These are phyloP conservation scores for Crepidodera aurea DNA, from an alignment of 2,888 invertebrate genomes.

Conservation along the genomic window DNA sequence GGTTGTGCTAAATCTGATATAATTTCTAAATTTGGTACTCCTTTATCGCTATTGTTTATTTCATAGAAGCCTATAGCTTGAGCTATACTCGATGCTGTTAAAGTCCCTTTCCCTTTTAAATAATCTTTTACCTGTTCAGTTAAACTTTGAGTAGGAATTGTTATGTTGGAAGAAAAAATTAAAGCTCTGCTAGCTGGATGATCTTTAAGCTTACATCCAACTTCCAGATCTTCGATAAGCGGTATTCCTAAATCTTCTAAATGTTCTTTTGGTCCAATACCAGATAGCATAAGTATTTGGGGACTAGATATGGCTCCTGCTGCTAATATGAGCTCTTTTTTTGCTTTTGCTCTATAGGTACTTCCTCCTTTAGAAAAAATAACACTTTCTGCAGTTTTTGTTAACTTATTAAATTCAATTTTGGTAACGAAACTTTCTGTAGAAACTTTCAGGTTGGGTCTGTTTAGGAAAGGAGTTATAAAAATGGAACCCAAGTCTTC, in stretches of 20 bases:
- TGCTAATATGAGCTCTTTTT: slow-evolving; percentile 78
- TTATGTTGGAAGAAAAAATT: slow-evolving; percentile 73
- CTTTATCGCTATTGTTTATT: background rate
- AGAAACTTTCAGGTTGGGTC: slow-evolving; percentile 74
- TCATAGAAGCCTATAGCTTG: slow-evolving; percentile 21
- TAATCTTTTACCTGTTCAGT: slow-evolving; percentile 65
- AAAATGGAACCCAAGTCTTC: slow-evolving; percentile 81
- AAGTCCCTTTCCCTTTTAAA: slow-evolving; percentile 32
- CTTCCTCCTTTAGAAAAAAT: slow-evolving; percentile 63
- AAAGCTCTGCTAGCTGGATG: slow-evolving; percentile 75
- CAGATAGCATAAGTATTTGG: slow-evolving; percentile 83
- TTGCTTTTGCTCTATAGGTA: slow-evolving; percentile 65
- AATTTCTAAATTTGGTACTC: slow-evolving; percentile 15
- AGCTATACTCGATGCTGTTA: background rate
- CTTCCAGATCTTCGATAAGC: slow-evolving; percentile 71
- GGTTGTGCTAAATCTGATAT: background rate
- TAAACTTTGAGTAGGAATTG: slow-evolving; percentile 44
- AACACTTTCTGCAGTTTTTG: slow-evolving; percentile 71
- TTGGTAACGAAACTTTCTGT: slow-evolving; percentile 71
- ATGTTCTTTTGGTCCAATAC: slow-evolving; percentile 73
- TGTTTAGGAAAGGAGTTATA: slow-evolving; percentile 69
- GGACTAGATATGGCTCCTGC: slow-evolving; percentile 84
- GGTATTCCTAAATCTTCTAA: slow-evolving; percentile 67
- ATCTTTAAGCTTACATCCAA: slow-evolving; percentile 81
- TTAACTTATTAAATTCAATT: slow-evolving; percentile 67